Evolutionary conservation across 2,113 vertebrate genomes (phyloP).

Genomic region (Merops nubicus): DNA sequence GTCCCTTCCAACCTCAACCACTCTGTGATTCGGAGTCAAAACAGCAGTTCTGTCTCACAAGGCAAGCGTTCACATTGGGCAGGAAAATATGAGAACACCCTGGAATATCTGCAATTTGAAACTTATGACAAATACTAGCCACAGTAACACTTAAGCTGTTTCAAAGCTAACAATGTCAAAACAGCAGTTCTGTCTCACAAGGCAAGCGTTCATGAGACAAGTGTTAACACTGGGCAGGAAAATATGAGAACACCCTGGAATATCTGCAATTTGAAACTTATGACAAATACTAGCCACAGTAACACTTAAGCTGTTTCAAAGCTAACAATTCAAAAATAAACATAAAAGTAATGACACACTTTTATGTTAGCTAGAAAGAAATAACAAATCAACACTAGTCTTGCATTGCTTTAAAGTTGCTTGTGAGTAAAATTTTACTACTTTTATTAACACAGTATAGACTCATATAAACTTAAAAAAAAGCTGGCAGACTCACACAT

Average conservation of each 20-base stretch:
- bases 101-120: background rate
- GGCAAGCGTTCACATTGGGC: background rate
- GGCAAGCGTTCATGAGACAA: background rate
- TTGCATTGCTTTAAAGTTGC: background rate
- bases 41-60: background rate
- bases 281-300: background rate
- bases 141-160: background rate
- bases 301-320: background rate
- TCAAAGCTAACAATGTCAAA: background rate
- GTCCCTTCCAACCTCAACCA: background rate
- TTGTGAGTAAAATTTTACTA: background rate
- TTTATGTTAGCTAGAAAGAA: background rate
- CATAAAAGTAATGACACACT: background rate
- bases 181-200: background rate
- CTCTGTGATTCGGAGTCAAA: background rate
- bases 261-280: background rate
- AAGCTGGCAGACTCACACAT: background rate
- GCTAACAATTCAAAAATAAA: background rate
- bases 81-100: background rate
- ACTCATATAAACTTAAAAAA: background rate
- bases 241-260: background rate
- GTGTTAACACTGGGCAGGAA: background rate
- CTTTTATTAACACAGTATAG: background rate
- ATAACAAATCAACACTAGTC: background rate
- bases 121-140: background rate